Percentiles rank a stretch among this genome's conserved stretches.
phyloP scores from a whole-genome alignment of 2,888 invertebrate species.

The Phragmatobia fuliginosa region DNA sequence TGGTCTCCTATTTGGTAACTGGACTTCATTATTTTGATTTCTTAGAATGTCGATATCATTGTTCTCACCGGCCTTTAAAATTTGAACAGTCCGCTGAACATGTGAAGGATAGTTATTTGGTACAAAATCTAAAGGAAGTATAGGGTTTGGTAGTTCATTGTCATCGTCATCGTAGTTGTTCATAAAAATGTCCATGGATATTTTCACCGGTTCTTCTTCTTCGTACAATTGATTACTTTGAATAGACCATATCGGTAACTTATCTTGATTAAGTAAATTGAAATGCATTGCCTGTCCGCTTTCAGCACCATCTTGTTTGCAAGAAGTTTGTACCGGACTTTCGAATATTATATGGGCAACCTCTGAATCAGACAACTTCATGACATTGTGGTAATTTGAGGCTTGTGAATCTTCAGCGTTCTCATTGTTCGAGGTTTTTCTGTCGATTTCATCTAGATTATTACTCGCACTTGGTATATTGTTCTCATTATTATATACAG shows the following conservation, averaged over 20 bases:
- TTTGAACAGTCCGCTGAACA: slow-evolving; percentile 50
- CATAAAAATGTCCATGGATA: slow-evolving; percentile 18
- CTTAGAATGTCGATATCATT: slow-evolving; percentile 38
- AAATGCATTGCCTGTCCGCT: slow-evolving; percentile 26
- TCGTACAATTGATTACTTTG: slow-evolving; percentile 25
- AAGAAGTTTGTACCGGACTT: slow-evolving; percentile 22
- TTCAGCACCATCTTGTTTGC: slow-evolving; percentile 28
- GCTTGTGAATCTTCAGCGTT: slow-evolving; percentile 16
- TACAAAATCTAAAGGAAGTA: slow-evolving; percentile 45
- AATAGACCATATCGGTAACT: slow-evolving; percentile 18
- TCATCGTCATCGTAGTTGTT: slow-evolving; percentile 35
- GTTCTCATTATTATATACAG: slow-evolving; percentile 25
- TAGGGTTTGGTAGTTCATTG: slow-evolving; percentile 39
- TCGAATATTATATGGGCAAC: slow-evolving; percentile 24
- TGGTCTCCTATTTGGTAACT: slow-evolving; percentile 45
- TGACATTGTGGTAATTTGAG: slow-evolving; percentile 23
- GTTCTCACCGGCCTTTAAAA: slow-evolving; percentile 20
- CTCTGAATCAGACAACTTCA: slow-evolving; percentile 20
- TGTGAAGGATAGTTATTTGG: slow-evolving; percentile 55
- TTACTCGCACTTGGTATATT: slow-evolving; percentile 18
- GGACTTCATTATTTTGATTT: slow-evolving; percentile 35
- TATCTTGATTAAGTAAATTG: slow-evolving; percentile 16
- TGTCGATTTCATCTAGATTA: slow-evolving; percentile 16
- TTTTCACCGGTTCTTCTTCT: slow-evolving; percentile 19
- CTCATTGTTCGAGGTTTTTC: slow-evolving; percentile 17